A percentile compares a stretch with the other conserved stretches of the same genome.
Conservation (phyloP, 2,113 vertebrate genomes). For the Corythoichthys intestinalis region DNA sequence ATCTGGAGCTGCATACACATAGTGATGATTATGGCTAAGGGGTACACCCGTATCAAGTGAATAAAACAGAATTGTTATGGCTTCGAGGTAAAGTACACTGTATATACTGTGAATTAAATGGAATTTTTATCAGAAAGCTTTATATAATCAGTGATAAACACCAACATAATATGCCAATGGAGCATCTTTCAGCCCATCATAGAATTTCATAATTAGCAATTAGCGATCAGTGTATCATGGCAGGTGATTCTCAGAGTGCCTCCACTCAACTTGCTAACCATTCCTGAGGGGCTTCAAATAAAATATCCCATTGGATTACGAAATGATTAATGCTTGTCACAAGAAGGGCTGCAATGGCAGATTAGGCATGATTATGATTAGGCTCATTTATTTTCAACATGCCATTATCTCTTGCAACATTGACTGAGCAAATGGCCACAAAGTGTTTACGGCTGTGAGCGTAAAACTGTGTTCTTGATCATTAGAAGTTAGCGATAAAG, state of each 20-base stretch:
- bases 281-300: conserved; percentile 54
- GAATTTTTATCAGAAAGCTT: conserved; percentile 46
- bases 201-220: conserved; percentile 64
- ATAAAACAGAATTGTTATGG: not conserved
- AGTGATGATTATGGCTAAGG: conserved; percentile 29
- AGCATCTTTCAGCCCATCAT: conserved; percentile 38
- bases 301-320: conserved; percentile 58
- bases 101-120: conserved; percentile 52
- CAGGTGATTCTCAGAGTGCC: conserved; percentile 51
- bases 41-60: conserved; percentile 3
- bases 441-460: conserved; percentile 37
- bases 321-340: conserved; percentile 68
- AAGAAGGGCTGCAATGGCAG: conserved; percentile 67
- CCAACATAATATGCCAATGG: conserved; percentile 52
- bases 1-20: conserved; percentile 21
- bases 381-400: conserved; percentile 73
- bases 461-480: conserved; percentile 35
- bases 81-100: not conserved
- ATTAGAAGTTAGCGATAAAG: conserved; percentile 45
- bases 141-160: conserved; percentile 58
- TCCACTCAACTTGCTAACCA: conserved; percentile 35
- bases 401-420: conserved; percentile 72
- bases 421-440: conserved; percentile 60
- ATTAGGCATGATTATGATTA: conserved; percentile 68
- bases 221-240: conserved; percentile 55